These are phyloP conservation scores for Octomys mimax DNA, from an alignment of 2,797 vertebrate genomes.

Conservation along the genomic window DNA sequence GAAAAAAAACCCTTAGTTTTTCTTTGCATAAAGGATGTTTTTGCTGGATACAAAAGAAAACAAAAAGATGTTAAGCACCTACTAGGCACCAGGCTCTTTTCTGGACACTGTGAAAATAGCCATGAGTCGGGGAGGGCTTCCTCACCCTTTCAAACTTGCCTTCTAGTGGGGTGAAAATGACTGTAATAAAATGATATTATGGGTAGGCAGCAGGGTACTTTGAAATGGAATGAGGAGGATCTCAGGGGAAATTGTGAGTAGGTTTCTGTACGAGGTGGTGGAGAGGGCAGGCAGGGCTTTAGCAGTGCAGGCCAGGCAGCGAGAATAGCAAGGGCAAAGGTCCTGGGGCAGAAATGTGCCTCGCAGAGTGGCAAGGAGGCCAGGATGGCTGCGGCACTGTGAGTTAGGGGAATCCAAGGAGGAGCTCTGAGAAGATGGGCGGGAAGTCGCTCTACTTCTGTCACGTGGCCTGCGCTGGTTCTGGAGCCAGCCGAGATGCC, in stretches of 20 bases:
- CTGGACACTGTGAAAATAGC: background rate
- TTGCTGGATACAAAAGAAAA: background rate
- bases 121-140: background rate
- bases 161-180: background rate
- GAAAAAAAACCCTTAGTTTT: background rate
- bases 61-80: background rate
- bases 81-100: background rate
- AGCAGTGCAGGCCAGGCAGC: background rate
- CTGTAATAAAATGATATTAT: background rate
- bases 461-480: too few relatives aligned
- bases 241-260: background rate
- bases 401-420: background rate
- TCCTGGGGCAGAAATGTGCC: background rate
- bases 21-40: background rate
- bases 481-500: background rate
- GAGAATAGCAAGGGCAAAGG: background rate
- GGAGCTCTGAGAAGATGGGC: too few relatives aligned
- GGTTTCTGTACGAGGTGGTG: background rate
- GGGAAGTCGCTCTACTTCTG: background rate
- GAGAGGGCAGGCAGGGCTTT: background rate
- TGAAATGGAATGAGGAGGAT: background rate
- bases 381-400: background rate
- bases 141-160: background rate
- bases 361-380: background rate
- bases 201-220: background rate